Evolutionary conservation across 1,140 invertebrate genomes (phyloP), one percentile per base, ranked within the genome.

Genomic region (Caenorhabditis briggsae): DNA sequence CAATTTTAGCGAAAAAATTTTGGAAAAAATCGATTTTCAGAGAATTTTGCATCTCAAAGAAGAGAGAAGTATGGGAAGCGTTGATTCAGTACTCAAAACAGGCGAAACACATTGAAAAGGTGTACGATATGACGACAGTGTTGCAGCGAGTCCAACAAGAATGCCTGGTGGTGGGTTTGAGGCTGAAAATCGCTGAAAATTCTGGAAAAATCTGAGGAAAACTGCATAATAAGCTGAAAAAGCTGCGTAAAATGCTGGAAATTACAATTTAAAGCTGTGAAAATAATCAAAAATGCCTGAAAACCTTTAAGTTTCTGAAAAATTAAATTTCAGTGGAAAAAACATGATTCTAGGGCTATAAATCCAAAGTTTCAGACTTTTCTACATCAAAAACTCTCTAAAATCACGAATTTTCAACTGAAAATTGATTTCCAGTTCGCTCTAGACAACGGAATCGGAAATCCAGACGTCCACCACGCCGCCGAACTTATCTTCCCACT

Each of bases 121-220:
- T 78, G 9, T 78, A 78, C 5, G 70, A 78, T 78, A 78, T 78
- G 70, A 78, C 70, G n/a, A 78, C 70, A 53, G 43, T 48, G 20
- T 18, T 78, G 70, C 70, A 78, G 41, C 2, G 46, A 78, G 70
- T 78, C 20, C 70, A 78, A 7, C 70, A 78, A 12, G 70, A 78
- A 5, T 46, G 33, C 18, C 46, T 78, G n/a, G 11, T 78, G 70
- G 70, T 78, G 20, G 41, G 70, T 50, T 78, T 41, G 48, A 14
- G 16, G 50, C 16, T 8, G 16, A 50, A 50, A 50, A 50, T 50
- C 9, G 3, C 3, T 11, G 16, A 50, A 50, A 50, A 50, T 53
- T 2, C 2, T 2, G 11, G 16, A 53, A 53, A 53, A 53, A 16
- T 53, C 9, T 9, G 5, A 53, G 11, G 11, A 53, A 12, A 53